Evolutionary conservation across 2,113 vertebrate genomes (phyloP).

Genomic region (Sminthopsis crassicaudata): DNA sequence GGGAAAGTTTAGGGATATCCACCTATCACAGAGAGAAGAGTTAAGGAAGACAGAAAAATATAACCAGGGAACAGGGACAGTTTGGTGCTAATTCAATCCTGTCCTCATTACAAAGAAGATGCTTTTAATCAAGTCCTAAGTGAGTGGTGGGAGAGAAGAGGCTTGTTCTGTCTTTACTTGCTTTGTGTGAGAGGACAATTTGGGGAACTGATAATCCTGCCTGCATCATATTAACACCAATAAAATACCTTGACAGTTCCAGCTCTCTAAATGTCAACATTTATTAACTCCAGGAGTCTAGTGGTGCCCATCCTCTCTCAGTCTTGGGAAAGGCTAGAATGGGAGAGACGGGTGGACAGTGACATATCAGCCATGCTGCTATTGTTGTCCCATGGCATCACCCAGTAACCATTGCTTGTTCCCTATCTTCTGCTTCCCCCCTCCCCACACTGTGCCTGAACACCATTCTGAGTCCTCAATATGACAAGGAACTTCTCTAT

Average conservation of each 20-base stretch:
- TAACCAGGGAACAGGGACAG: constrained; percentile 14
- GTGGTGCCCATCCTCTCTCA: not conserved
- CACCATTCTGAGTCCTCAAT: not conserved
- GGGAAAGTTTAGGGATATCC: not conserved
- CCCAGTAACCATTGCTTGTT: not conserved
- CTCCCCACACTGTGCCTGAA: not conserved
- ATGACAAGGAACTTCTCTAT: not conserved
- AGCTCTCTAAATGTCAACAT: constrained; percentile 46
- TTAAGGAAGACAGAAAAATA: not conserved
- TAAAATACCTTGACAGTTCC: constrained; percentile 27
- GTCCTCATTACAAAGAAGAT: not conserved
- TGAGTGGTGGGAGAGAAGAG: constrained; percentile 17
- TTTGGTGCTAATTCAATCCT: not conserved
- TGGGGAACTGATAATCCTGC: not conserved
- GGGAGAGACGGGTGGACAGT: not conserved
- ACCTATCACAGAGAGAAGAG: not conserved
- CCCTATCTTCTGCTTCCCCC: too few species aligned
- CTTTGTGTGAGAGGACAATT: not conserved
- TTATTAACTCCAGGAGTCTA: constrained; percentile 45
- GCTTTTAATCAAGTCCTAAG: constrained; percentile 18
- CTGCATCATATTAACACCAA: constrained; percentile 50
- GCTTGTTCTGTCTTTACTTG: constrained; percentile 6
- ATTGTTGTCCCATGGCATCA: not conserved
- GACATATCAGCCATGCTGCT: not conserved
- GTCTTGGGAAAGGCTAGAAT: not conserved